phyloP scores from a whole-genome alignment of 2,113 vertebrate genomes.

The Macquaria ambigua region DNA sequence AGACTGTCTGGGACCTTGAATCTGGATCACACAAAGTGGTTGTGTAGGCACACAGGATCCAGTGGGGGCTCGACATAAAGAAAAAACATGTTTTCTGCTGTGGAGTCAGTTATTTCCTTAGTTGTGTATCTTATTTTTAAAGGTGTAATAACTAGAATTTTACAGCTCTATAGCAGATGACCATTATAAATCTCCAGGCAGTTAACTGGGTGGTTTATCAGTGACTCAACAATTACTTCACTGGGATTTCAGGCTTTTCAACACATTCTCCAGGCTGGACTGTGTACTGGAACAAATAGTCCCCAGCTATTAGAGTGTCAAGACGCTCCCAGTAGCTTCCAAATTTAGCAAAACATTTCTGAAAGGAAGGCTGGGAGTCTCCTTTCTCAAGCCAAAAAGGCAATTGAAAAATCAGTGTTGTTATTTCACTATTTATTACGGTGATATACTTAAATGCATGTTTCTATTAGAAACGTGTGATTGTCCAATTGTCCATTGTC shows the following conservation, averaged over 20 bases:
- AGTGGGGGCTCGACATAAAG: background rate
- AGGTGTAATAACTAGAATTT: background rate
- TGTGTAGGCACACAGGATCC: constrained; percentile 3
- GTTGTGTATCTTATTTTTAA: constrained; percentile 13
- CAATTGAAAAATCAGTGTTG: background rate
- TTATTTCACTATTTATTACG: background rate
- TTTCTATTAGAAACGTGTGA: background rate
- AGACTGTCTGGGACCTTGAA: constrained; percentile 33
- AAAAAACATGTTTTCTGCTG: constrained; percentile 3
- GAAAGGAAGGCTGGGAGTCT: background rate
- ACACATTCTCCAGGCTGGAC: background rate
- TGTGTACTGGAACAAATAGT: constrained; percentile 18
- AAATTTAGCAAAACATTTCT: constrained; percentile 1
- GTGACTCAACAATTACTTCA: background rate
- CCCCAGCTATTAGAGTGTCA: background rate
- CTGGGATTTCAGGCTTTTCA: constrained; percentile 1
- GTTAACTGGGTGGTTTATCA: background rate
- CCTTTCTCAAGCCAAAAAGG: background rate
- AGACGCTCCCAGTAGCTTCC: background rate
- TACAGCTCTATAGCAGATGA: background rate
- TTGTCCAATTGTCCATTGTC: background rate
- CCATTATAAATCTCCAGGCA: background rate
- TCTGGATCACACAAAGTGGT: constrained; percentile 23
- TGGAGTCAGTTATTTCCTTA: background rate
- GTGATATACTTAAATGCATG: background rate